Evolutionary conservation across 2,888 invertebrate genomes (phyloP).

Genomic region (Aphodius granarius): DNA sequence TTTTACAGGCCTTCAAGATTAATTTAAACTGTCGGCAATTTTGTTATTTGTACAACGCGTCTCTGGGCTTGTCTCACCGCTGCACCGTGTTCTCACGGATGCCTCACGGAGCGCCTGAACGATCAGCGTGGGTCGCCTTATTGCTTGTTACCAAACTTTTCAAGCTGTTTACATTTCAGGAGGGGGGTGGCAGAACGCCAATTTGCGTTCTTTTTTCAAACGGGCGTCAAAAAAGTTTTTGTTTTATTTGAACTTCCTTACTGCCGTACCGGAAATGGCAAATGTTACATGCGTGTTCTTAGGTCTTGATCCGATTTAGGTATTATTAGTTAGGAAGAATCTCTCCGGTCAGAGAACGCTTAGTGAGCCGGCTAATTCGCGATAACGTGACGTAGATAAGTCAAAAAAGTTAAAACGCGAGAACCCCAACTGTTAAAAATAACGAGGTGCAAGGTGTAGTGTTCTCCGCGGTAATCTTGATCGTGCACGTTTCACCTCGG

Average conservation of each 20-base stretch:
- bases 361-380: background rate
- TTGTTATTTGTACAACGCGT: background rate
- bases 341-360: too few species aligned
- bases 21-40: background rate
- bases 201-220: background rate
- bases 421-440: slow-evolving; percentile 2
- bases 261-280: too few species aligned
- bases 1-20: background rate
- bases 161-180: background rate
- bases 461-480: background rate
- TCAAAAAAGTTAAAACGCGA: background rate
- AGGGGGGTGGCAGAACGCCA: background rate
- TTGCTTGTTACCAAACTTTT: background rate
- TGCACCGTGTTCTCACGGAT: background rate
- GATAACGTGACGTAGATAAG: slow-evolving; percentile 4
- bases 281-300: too few species aligned
- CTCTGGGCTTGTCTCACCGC: background rate
- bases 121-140: background rate
- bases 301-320: too few species aligned
- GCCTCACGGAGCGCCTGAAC: background rate
- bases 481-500: slow-evolving; percentile 8
- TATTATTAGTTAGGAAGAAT: too few species aligned
- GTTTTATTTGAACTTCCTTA: background rate
- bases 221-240: background rate
- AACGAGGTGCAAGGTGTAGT: slow-evolving; percentile 7